Percentiles rank a stretch among this genome's conserved stretches.
Conservation (phyloP, 2,113 vertebrate genomes). For the Eublepharis macularius region DNA sequence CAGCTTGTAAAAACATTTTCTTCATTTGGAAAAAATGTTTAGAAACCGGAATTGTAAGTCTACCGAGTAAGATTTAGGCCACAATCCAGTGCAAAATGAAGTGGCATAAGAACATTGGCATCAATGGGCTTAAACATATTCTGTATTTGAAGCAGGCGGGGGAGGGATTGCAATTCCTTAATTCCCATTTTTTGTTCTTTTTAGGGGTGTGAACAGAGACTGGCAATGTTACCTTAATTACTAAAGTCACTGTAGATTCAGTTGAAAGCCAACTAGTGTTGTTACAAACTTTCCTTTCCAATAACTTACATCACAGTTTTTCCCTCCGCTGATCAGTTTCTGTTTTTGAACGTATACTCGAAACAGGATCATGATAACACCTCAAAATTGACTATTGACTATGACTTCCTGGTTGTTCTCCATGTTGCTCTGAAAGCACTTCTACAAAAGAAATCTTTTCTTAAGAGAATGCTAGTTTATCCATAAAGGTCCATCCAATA, state of each 20-base stretch:
- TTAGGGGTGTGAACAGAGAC: not conserved
- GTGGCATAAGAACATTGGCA: not conserved
- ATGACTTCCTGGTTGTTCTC: not conserved
- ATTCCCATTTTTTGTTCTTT: not conserved
- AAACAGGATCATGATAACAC: not conserved
- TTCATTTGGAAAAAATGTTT: conserved; percentile 42
- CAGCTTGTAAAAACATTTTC: conserved; percentile 45
- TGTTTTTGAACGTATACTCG: not conserved
- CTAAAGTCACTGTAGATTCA: not conserved
- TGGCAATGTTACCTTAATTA: not conserved
- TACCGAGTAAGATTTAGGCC: conserved; percentile 23
- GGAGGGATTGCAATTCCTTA: not conserved
- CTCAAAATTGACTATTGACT: conserved; percentile 7
- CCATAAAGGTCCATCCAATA: not conserved
- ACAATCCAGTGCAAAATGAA: not conserved
- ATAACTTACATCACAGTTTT: not conserved
- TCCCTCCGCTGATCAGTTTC: not conserved
- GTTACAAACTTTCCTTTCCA: not conserved
- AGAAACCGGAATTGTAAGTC: not conserved
- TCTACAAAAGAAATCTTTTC: not conserved
- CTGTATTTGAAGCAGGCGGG: not conserved
- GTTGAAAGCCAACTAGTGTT: not conserved
- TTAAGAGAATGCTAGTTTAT: not conserved
- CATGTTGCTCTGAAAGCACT: not conserved
- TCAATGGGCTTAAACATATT: not conserved